Conservation (phyloP, 2,888 invertebrate genomes). For the Dicranocentrus wangi region DNA sequence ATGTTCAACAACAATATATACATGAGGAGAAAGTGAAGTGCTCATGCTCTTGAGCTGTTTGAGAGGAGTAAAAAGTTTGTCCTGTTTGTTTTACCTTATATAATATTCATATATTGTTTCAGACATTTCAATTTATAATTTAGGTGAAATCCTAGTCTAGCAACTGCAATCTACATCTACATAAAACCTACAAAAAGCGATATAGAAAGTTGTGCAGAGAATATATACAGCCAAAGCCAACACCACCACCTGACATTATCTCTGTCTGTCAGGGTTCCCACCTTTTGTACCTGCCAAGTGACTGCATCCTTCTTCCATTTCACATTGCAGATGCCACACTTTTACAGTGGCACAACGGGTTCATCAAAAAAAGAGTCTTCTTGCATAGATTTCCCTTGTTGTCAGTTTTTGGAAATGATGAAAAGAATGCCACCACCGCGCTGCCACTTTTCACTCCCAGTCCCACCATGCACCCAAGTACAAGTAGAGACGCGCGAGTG, state of each 20-base stretch:
- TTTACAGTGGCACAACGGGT: constrained; percentile 8
- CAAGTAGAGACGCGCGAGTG: not conserved
- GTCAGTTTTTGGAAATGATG: constrained; percentile 47
- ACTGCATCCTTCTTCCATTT: not conserved
- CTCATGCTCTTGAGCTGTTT: too few species aligned
- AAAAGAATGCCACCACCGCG: constrained; percentile 9
- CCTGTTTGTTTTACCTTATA: not conserved
- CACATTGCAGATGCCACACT: constrained; percentile 9
- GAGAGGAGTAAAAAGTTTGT: too few species aligned
- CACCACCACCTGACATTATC: too few species aligned
- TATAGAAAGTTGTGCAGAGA: too few species aligned
- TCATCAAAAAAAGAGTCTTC: constrained; percentile 27
- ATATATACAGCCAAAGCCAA: too few species aligned
- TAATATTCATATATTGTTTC: not conserved
- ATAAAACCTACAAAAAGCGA: too few species aligned
- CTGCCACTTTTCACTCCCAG: not conserved
- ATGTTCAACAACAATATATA: too few species aligned
- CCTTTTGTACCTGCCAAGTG: not conserved
- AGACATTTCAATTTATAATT: constrained; percentile 16
- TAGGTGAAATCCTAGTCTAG: not conserved
- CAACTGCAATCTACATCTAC: too few species aligned
- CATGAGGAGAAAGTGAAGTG: too few species aligned
- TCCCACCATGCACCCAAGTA: not conserved
- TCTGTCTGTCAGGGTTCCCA: too few species aligned
- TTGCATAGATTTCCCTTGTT: constrained; percentile 53